Evolutionary conservation across 2,888 invertebrate species (phyloP).

Genomic region (Himalopsyche japonica): DNA sequence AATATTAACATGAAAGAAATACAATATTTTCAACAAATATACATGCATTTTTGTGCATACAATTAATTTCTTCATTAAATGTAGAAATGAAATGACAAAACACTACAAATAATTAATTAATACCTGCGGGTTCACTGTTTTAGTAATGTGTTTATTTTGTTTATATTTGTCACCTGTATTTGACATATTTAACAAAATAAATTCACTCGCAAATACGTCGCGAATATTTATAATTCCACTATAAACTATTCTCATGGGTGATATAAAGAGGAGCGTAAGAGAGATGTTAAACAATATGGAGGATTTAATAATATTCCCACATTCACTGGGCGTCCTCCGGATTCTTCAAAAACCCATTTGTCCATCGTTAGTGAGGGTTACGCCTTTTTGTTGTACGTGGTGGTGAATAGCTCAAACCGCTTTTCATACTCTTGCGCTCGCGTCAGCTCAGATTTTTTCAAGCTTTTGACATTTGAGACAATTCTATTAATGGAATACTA

Average conservation of each 20-base stretch:
- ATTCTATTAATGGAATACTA: neutral
- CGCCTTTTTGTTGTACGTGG: slow-evolving; percentile 31
- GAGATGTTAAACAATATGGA: neutral
- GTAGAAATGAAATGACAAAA: no score
- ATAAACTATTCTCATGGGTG: neutral
- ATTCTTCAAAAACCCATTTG: slow-evolving; percentile 33
- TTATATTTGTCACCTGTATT: neutral
- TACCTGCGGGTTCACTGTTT: no score
- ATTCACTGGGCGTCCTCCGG: slow-evolving; percentile 12
- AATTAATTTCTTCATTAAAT: no score
- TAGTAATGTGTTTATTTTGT: no score
- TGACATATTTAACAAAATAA: neutral
- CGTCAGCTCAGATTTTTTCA: neutral
- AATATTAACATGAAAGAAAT: no score
- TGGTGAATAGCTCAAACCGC: slow-evolving; percentile 5
- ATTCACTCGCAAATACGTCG: neutral
- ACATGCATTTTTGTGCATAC: no score
- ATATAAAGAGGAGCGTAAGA: neutral
- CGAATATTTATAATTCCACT: neutral
- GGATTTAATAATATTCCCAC: slow-evolving; percentile 20
- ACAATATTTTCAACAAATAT: no score
- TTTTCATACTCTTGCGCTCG: neutral
- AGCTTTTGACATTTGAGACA: neutral
- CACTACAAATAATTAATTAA: no score
- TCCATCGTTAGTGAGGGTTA: slow-evolving; percentile 22